Conservation (phyloP, 2,888 invertebrate species). For the Deilephila porcellus region DNA sequence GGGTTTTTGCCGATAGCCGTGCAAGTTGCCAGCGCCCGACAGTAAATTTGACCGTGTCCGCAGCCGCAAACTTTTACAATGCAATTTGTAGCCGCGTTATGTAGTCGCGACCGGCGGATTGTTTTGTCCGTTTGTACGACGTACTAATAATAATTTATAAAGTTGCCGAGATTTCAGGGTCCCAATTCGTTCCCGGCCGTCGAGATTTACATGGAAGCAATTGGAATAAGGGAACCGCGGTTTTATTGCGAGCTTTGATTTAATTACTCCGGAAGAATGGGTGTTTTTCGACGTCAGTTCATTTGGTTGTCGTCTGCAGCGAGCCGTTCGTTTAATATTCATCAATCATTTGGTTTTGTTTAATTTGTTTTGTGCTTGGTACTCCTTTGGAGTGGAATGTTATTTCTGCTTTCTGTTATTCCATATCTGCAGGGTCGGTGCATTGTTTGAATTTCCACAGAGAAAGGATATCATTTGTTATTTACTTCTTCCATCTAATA, state of each 20-base stretch:
- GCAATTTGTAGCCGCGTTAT: conserved; percentile 62
- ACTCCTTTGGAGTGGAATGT: background rate
- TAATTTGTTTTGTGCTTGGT: conserved; percentile 6
- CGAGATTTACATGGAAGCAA: conserved; percentile 75
- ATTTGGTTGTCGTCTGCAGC: conserved; percentile 33
- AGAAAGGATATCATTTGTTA: no score
- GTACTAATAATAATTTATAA: conserved; percentile 70
- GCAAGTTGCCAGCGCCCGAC: conserved; percentile 36
- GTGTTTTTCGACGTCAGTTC: conserved; percentile 52
- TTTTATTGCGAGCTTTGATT: conserved; percentile 67
- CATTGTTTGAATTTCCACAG: no score
- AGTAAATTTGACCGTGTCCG: conserved; percentile 52
- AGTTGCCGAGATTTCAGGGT: conserved; percentile 55
- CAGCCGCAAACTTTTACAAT: conserved; percentile 63
- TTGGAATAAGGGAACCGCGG: conserved; percentile 69
- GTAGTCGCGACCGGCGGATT: conserved; percentile 66
- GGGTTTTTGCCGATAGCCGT: background rate
- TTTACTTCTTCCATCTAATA: no score
- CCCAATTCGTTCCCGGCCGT: conserved; percentile 66
- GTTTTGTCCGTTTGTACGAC: conserved; percentile 60
- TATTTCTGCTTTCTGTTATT: conserved; percentile 11
- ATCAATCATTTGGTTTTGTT: conserved; percentile 30
- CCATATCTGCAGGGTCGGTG: no score
- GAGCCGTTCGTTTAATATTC: conserved; percentile 22
- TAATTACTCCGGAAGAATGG: conserved; percentile 70